Evolutionary conservation across 2,113 vertebrate species (phyloP), one percentile per base, ranked within the genome.

Genomic region (Neotragus pygmaeus): DNA sequence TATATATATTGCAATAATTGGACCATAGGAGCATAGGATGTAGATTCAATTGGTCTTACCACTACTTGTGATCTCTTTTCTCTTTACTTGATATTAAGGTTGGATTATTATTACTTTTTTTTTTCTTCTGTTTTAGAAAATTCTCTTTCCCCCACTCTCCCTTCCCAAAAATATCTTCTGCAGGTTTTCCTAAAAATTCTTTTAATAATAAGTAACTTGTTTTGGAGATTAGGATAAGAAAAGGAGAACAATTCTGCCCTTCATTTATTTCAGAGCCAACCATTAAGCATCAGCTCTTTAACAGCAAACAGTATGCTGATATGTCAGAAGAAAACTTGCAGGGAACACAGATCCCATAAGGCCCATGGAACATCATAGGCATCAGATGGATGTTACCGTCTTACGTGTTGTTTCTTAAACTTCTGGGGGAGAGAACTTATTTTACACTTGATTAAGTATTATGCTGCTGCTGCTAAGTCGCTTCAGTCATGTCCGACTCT

Each of bases 101-200:
- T 92, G 51, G 51, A 92, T 96, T 80, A 82, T 66, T 94, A 85
- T 55, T 92, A 60, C n/a, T 96, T 45, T 62, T 86, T 88, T 70
- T 96, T 55, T 81, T 86, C 43, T 94, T 73, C 43, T 91, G 28
- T 78, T 82, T 80, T 66, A 92, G 80, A 88, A 89, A 90, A 88
- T 88, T 90, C 70, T 94, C 45, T 30, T 57, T 10, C 23, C 5
- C 16, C 16, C 58, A 17, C 14, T 49, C 51, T 64, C 27, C 33
- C 66, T 92, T 3, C 57, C 33, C 28, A 19, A 53, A 96, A 92
- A 55, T 95, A 83, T 51, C 78, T 91, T 97, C 55, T 80, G 57
- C 96, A 84, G 28, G 5, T 64, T 97, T 94, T 90, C 90, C 85
- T 96, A 78, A 94, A 95, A 51, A 70, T 83, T 90, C 55, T 94